Base-by-base conservation (phyloP, 2,888 invertebrate genomes). In the Cantharis nigra region DNA sequence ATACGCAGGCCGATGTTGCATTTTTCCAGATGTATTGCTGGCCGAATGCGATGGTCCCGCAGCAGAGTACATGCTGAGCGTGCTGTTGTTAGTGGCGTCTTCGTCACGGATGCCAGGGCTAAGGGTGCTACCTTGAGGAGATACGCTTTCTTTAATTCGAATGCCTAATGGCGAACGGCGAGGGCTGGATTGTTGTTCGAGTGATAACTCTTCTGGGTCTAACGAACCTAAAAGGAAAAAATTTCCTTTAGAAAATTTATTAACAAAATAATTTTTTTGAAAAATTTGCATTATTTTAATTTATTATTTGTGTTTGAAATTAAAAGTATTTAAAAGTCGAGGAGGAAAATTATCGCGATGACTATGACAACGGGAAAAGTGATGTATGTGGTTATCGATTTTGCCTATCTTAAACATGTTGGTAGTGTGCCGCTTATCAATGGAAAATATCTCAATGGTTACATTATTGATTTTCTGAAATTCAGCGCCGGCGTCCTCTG, bases 191-290 rank as follows among this genome's bases (percentile, higher is more conserved):
- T 88, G 91, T 85, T 89, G 92, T 85, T 93, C 93, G 86, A 95
- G 89, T 49, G 95, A 94, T 78, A 95, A 88, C 87, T 95, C 95
- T 88, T 95, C 95, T 84, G 94, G 93, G 85, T 94, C 93, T 87
- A 95, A 90, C 84, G 94, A 93, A 90, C 95, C 95, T 95, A 91
- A 62, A 92, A 92, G 49, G 49, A 49, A 49, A 49, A 49, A n/a
- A 49, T n/a, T 49, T 49, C 49, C 49, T 49, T 49, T 49, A 49
- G n/a, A 49, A 49, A 49, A 7, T 49, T 7, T 49, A n/a, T 13
- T 33, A 0, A n/a, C 0, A 49, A 49, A 49, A n/a, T 9, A 67
- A 20, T 20, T 65, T 65, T 23, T 23, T 7, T 4, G 23, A 23
- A 23, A 23, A 26, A 26, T 26, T 26, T 26, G 26, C 26, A 26